phyloP scores from a whole-genome alignment of 1,140 invertebrate species.

The Hydropsyche tenuis region DNA sequence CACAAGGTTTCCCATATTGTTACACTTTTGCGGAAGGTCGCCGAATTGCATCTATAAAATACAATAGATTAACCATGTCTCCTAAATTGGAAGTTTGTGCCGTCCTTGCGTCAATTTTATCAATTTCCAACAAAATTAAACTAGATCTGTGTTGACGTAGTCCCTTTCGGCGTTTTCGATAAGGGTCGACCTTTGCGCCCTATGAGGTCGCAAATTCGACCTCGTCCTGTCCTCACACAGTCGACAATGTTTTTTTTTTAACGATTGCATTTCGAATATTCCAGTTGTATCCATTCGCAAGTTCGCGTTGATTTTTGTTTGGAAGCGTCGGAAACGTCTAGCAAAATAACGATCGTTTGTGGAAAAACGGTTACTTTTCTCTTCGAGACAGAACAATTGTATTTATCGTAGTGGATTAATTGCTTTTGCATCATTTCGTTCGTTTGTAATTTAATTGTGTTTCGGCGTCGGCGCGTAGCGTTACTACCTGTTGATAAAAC shows the following conservation, averaged over 20 bases:
- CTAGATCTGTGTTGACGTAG: too few species aligned
- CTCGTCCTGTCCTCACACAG: neutral
- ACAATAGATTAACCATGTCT: too few species aligned
- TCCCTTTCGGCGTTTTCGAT: neutral
- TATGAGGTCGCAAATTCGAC: conserved; percentile 5
- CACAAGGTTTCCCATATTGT: conserved; percentile 3
- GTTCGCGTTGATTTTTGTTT: too few species aligned
- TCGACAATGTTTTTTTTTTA: neutral
- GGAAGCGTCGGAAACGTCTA: too few species aligned
- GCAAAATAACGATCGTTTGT: neutral
- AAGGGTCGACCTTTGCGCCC: conserved; percentile 7
- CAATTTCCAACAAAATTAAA: too few species aligned
- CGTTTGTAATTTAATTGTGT: conserved; percentile 35
- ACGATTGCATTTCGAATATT: too few species aligned
- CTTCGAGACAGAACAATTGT: conserved; percentile 5
- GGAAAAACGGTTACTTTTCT: neutral
- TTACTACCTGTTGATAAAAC: conserved; percentile 21
- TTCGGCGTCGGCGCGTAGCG: conserved; percentile 18
- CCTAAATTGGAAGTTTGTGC: too few species aligned
- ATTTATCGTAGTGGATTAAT: conserved; percentile 31
- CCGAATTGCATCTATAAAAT: neutral
- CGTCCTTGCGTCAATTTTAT: too few species aligned
- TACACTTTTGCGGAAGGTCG: neutral
- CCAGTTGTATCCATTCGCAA: too few species aligned
- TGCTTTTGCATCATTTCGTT: conserved; percentile 28